Base-by-base conservation (phyloP, 2,888 invertebrate genomes). In the Branchellion lobata region DNA sequence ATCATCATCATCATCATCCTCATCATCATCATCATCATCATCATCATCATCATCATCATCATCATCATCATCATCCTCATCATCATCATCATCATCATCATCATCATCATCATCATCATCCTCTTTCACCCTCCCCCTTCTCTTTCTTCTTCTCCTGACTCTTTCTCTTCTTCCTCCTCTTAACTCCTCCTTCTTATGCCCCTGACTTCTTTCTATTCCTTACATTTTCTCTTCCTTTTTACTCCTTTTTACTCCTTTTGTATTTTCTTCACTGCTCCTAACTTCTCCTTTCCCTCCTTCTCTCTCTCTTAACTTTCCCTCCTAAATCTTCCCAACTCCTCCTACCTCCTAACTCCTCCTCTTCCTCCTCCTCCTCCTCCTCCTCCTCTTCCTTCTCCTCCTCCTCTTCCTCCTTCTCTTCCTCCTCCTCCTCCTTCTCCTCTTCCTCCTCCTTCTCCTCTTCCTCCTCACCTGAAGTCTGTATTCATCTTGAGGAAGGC, bases 401-500 rank as follows among this genome's bases (percentile, higher is more conserved):
- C 3, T 21, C 3, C 5, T n/a, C 24, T 5, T 65, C 69, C 21
- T 69, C 11, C 21, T 34, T 31, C 24, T 5, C 33, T 27, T 5
- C 69, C 24, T 14, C 24, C 24, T 31, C 29, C 1, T n/a, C 69
- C 21, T 31, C 24, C 24, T 69, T 14, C 24, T 18, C 69, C 24
- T 40, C 40, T 8, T 14, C 40, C 5, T 14, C 40, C 5, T 14
- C 14, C 5, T 14, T 14, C 5, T 14, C 5, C 5, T 40, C 34
- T 29, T 24, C 5, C 0, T 31, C 11, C 65, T 40, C 18, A 87
- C 87, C 85, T 87, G 87, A 86, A 92, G 90, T 78, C 91, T 88
- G 85, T 96, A 97, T 82, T 93, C 93, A 84, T 94, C 94, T 87
- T 96, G 94, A 0, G 93, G 90, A 78, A 97, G 86, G 85, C 95